Evolutionary conservation across 2,113 vertebrate species (phyloP), one percentile per base, ranked within the genome.

Genomic region (Eulemur rufifrons): DNA sequence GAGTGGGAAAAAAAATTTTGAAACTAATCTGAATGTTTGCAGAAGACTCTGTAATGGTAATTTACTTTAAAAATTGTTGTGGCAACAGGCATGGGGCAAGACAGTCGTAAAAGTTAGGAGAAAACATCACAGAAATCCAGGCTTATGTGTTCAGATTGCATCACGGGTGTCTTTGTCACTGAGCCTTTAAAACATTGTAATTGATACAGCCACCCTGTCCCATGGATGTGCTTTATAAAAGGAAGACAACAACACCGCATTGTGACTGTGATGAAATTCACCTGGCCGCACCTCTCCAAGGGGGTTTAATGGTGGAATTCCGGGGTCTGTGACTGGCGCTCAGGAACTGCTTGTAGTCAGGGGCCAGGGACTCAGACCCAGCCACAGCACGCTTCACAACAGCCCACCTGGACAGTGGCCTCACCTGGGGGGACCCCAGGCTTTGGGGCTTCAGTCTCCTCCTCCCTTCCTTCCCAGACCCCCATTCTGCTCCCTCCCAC

Each of bases 201-300:
- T 20, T 37, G 42, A 37, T 52, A 25, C 25, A 25, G 10, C 56
- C 68, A 52, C 34, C 34, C 81, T 6, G 0, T 39, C 3, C 23
- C 2, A 0, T 2, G 20, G 25, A 8, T 23, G 27, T 17, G 63
- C 34, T 56, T 47, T 9, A 2, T 1, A 0, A 52, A 21, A 66
- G 9, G 54, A 54, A 82, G 45, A 18, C 29, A 37, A 61, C 29
- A 61, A 47, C 37, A 34, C 42, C 3, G 5, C n/a, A 27, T 8
- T 23, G 45, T 64, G 11, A 71, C 18, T 27, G 0, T 32, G 29
- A 0, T 25, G n/a, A 15, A 47, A 29, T 27, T 15, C 45, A 5
- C 71, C 64, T 32, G 42, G 21, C n/a, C 7, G n/a, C 21, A 27
- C 54, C 42, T 54, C 45, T 63, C 88, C 64, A 1, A 3, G 7